phyloP scores from a whole-genome alignment of 2,113 vertebrate genomes.

The Chiloscyllium plagiosum region DNA sequence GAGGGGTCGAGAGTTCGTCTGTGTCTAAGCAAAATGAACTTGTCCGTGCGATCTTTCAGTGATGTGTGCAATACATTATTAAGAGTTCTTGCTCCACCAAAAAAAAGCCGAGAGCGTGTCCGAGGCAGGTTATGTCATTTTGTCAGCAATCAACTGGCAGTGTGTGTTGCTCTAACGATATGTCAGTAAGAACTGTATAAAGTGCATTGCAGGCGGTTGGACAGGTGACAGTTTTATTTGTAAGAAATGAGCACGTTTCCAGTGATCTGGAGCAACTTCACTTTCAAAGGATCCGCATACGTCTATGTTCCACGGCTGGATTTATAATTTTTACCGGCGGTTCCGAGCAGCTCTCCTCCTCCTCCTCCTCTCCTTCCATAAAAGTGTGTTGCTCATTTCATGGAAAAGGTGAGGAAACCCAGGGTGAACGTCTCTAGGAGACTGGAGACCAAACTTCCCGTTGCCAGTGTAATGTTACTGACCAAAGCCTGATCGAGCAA shows the following conservation, averaged over 20 bases:
- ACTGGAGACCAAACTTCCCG: conserved; percentile 42
- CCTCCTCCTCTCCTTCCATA: not conserved
- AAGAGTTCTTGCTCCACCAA: not conserved
- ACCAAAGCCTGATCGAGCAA: conserved; percentile 20
- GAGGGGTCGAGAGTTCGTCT: not conserved
- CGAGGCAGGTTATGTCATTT: not conserved
- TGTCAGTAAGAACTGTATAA: not conserved
- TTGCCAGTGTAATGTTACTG: conserved; percentile 50
- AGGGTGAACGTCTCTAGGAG: conserved; percentile 43
- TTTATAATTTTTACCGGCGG: not conserved
- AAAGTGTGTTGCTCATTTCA: conserved; percentile 42
- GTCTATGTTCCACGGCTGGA: not conserved
- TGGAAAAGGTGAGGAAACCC: conserved; percentile 1
- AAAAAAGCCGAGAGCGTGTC: not conserved
- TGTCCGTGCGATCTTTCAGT: not conserved
- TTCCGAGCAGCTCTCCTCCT: not conserved
- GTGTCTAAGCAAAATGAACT: not conserved
- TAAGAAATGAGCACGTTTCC: not conserved
- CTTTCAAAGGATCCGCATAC: not conserved
- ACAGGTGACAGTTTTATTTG: not conserved
- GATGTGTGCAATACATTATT: not conserved
- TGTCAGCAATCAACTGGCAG: not conserved
- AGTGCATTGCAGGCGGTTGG: conserved; percentile 12
- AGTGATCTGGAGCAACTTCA: not conserved
- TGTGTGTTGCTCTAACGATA: not conserved